Evolutionary conservation across 2,113 vertebrate species (phyloP).

Genomic region (Odocoileus virginianus): DNA sequence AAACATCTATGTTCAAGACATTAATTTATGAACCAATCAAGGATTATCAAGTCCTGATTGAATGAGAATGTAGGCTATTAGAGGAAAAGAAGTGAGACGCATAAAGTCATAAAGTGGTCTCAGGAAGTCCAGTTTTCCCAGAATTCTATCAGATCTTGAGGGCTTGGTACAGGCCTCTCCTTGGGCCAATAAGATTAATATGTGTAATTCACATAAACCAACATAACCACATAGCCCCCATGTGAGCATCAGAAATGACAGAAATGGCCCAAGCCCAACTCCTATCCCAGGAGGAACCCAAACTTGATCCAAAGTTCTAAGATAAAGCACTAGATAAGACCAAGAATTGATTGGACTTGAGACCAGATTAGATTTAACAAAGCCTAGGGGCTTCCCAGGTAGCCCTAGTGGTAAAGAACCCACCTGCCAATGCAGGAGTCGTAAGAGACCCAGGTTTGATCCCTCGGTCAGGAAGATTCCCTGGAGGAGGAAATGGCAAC

Average conservation of each 20-base stretch:
- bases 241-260: not conserved
- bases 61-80: not conserved
- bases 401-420: too few species aligned
- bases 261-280: not conserved
- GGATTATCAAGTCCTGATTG: not conserved
- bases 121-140: not conserved
- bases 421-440: too few species aligned
- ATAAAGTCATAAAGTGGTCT: not conserved
- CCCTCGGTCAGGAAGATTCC: not conserved
- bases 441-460: not conserved
- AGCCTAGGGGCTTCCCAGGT: not conserved
- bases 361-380: not conserved
- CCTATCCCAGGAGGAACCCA: not conserved
- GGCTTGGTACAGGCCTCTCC: not conserved
- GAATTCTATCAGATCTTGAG: not conserved
- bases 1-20: not conserved
- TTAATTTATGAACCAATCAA: not conserved
- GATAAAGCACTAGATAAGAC: not conserved
- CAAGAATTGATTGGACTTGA: not conserved
- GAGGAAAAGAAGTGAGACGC: not conserved
- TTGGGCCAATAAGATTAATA: not conserved
- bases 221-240: not conserved
- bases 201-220: not conserved
- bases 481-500: not conserved
- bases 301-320: not conserved